phyloP scores from a whole-genome alignment of 2,797 vertebrate species.

The Xiphophorus birchmanni region DNA sequence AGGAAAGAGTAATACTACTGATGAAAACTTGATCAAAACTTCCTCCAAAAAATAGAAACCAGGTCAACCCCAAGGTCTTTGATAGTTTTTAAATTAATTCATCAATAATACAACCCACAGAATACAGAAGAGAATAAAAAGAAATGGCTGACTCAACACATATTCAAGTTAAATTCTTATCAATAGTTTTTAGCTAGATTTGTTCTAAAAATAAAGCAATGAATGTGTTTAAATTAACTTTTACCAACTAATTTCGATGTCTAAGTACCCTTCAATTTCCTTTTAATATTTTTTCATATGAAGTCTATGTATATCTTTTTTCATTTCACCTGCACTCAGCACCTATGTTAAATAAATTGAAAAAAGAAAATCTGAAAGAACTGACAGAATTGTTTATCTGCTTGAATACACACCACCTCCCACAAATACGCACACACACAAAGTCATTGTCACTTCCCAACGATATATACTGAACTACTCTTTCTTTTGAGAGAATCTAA shows the following conservation, averaged over 20 bases:
- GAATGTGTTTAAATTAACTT: not conserved
- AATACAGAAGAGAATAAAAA: not conserved
- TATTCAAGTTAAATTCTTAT: not conserved
- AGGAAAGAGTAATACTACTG: not conserved
- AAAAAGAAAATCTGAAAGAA: constrained; percentile 45
- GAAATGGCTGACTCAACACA: not conserved
- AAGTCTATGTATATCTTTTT: not conserved
- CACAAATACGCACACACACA: constrained; percentile 26
- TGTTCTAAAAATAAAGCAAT: not conserved
- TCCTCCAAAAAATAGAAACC: not conserved
- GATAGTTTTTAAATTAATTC: not conserved
- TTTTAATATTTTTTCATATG: not conserved
- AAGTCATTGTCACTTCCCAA: constrained; percentile 78
- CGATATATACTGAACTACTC: constrained; percentile 77
- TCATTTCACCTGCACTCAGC: constrained; percentile 6
- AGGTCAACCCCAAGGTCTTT: not conserved
- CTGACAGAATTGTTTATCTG: constrained; percentile 76
- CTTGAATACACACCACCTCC: constrained; percentile 65
- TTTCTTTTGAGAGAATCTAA: constrained; percentile 79
- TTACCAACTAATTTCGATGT: not conserved
- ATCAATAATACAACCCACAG: not conserved
- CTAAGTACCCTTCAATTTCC: not conserved
- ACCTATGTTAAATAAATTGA: constrained; percentile 37
- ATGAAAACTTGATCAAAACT: not conserved
- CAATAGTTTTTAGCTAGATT: not conserved